Conservation (phyloP, 1,140 invertebrate genomes). For the Drosophila sp. region DNA sequence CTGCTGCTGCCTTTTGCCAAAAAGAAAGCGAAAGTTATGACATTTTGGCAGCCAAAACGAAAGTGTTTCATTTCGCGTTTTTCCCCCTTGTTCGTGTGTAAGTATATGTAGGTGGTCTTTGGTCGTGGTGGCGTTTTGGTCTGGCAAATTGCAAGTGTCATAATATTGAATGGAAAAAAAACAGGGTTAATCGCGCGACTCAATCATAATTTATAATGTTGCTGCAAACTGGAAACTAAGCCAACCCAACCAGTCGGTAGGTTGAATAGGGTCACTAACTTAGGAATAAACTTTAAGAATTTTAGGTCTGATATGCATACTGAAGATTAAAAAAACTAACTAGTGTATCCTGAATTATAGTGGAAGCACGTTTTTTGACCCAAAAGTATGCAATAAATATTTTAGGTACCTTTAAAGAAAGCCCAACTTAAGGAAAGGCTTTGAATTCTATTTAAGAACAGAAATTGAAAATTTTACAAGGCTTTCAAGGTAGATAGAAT, state of each 20-base stretch:
- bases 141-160: constrained; percentile 64
- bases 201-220: too few relatives aligned
- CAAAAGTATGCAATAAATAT: constrained; percentile 5
- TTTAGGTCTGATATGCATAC: too few relatives aligned
- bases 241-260: too few relatives aligned
- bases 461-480: too few relatives aligned
- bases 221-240: too few relatives aligned
- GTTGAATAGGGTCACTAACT: too few relatives aligned
- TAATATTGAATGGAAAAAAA: constrained; percentile 13
- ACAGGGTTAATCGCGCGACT: not conserved
- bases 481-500: too few relatives aligned
- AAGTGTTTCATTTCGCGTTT: constrained; percentile 43
- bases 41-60: constrained; percentile 67
- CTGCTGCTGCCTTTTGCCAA: constrained; percentile 30
- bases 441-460: too few relatives aligned
- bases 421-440: too few relatives aligned
- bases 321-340: too few relatives aligned
- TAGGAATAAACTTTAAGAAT: too few relatives aligned
- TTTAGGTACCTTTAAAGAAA: too few relatives aligned
- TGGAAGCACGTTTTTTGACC: not conserved
- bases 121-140: constrained; percentile 29
- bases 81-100: constrained; percentile 16
- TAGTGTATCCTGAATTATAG: not conserved
- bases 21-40: constrained; percentile 75
- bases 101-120: constrained; percentile 23